A percentile compares a stretch with the other conserved stretches of the same genome.
phyloP scores from a whole-genome alignment of 2,888 invertebrate species.

The Pseudoips prasinana region DNA sequence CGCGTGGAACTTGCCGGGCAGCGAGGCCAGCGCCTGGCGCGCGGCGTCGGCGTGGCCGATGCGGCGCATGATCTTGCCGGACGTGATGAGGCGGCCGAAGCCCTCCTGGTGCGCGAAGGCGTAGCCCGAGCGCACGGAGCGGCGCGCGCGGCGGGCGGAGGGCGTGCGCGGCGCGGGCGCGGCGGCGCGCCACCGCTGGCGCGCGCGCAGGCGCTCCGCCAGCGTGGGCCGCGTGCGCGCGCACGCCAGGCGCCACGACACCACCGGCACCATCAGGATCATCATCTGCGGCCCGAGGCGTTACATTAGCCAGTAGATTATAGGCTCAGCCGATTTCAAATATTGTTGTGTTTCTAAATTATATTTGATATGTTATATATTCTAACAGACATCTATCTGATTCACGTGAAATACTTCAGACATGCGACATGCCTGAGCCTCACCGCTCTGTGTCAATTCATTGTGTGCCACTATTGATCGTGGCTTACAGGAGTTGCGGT shows the following conservation, averaged over 20 bases:
- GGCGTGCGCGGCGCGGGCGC: slow-evolving; percentile 92
- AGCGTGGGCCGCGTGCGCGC: slow-evolving; percentile 95
- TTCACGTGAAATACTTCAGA: no score
- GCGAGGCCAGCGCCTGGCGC: slow-evolving; percentile 83
- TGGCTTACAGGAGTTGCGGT: no score
- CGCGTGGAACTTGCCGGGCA: slow-evolving; percentile 84
- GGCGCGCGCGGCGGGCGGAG: slow-evolving; percentile 92
- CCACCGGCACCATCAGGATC: slow-evolving; percentile 94
- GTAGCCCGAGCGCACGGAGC: slow-evolving; percentile 96
- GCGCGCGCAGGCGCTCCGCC: slow-evolving; percentile 93
- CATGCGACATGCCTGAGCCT: no score
- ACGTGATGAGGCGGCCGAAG: slow-evolving; percentile 90
- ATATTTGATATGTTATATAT: no score
- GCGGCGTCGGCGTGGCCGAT: slow-evolving; percentile 90
- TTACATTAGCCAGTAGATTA: no score
- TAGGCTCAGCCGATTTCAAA: no score
- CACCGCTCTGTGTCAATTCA: no score
- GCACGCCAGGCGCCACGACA: slow-evolving; percentile 97
- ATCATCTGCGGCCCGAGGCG: slow-evolving; percentile 68
- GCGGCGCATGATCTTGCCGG: slow-evolving; percentile 96
- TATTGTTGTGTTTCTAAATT: no score
- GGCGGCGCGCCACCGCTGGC: slow-evolving; percentile 87
- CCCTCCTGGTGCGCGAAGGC: slow-evolving; percentile 96
- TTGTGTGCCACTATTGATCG: no score
- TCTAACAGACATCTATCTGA: no score